Percentiles rank a stretch among this genome's conserved stretches.
These are phyloP conservation scores for Sciurus vulgaris DNA, from an alignment of 2,797 vertebrate genomes.

Conservation along the genomic window DNA sequence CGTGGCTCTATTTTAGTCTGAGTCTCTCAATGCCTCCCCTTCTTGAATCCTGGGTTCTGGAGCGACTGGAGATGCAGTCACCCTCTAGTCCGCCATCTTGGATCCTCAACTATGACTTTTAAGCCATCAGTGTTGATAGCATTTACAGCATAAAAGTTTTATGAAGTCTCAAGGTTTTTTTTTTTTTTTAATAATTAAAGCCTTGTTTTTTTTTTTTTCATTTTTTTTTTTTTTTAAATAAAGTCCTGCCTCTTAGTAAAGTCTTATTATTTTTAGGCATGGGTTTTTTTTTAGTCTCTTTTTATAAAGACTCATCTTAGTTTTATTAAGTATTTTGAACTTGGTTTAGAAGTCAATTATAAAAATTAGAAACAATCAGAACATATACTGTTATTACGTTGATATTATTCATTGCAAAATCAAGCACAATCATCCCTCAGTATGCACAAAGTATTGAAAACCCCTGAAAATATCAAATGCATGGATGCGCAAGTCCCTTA, in stretches of 20 bases:
- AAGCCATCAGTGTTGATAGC: background rate
- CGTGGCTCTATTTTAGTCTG: too few relatives aligned
- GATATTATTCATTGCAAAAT: slow-evolving; percentile 17
- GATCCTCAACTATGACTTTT: background rate
- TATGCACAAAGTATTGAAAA: background rate
- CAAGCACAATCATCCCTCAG: background rate
- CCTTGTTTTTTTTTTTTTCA: background rate
- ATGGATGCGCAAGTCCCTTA: background rate
- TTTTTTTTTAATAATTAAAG: background rate
- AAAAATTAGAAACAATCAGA: background rate
- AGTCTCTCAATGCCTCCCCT: too few relatives aligned
- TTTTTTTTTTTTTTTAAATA: background rate
- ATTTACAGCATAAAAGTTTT: background rate
- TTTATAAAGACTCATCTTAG: background rate
- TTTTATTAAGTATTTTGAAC: background rate
- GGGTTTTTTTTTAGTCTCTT: background rate
- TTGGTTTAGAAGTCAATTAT: slow-evolving; percentile 31
- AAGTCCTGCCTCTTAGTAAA: background rate
- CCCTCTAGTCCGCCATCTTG: too few relatives aligned
- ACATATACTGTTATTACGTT: background rate
- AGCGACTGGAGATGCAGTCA: too few relatives aligned
- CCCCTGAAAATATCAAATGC: background rate
- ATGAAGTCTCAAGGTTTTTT: background rate
- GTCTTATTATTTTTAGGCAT: background rate
- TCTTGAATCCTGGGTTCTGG: too few relatives aligned